Base-by-base conservation (phyloP, 2,113 vertebrate genomes). In the Danionella cerebrum region DNA sequence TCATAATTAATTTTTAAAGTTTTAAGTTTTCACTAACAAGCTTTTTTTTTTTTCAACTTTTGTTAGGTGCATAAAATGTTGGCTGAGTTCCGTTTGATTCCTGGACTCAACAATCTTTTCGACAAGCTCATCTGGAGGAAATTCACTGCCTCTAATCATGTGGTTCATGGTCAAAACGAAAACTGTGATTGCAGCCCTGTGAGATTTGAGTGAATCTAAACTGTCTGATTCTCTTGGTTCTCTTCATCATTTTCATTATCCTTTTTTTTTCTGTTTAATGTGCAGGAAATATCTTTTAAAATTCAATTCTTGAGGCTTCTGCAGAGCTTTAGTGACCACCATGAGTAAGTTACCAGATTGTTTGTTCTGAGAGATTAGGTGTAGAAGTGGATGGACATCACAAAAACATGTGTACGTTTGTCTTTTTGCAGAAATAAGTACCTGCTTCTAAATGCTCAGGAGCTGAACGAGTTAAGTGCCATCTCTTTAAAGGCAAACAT, bases 101-200 rank as follows among this genome's bases (percentile, higher is more conserved):
- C 96, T 0, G 97, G 97, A 12, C 92, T 99, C 70, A 99, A 98
- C 73, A 97, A 98, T 80, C 81, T 99, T 63, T 99, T 99, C 78
- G 97, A 99, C 83, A 98, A 98, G 79, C 87, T 99, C 47, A 99
- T 99, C 77, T 99, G 97, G 97, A 94, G 95, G 79, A 97, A 97
- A 67, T 95, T 93, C 0, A 89, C 44, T 8, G 44, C 93, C 3
- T 93, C 96, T 19, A 90, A 91, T 67, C 92, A 96, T 0, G 91
- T 97, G 44, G 89, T 98, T 59, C 96, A 97, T 0, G 93, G 94
- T 64, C 95, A 98, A 80, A 99, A 97, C 71, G 94, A 99, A 84
- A 99, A 96, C 59, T 98, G 97, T 83, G 97, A 99, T 53, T 99
- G 95, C 78, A 99, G 96, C 80, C 96, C 97, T 2, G 96, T 98